Evolutionary conservation across 2,797 vertebrate species (phyloP), one percentile per base, ranked within the genome.

Genomic region (Enteromius treurensis): DNA sequence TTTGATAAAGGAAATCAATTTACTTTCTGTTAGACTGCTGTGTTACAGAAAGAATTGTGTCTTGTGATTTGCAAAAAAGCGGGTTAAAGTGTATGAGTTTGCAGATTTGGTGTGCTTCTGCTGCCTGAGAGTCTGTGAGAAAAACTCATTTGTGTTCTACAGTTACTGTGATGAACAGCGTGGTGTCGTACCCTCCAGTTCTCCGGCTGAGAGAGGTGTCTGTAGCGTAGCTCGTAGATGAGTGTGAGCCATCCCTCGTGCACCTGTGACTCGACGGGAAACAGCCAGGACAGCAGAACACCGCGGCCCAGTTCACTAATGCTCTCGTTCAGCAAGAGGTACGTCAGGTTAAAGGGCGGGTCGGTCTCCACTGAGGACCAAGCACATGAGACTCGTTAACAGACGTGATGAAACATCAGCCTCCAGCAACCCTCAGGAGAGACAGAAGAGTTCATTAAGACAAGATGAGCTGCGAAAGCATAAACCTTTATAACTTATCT

Each of bases 171-270:
- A 29, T 68, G 14, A 3, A 71, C 55, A 47, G 29, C 45, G 5
- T 17, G 2, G 29, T 34, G 29, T 19, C n/a, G 3, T 85, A 95
- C 95, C 94, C 95, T 95, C 95, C 95, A 96, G 86, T 85, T 87
- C 81, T 88, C 81, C 0, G 91, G 87, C 75, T 94, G 89, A 0
- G 81, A 74, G 0, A 90, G 6, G 0, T 83, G 86, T 34, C 93
- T 67, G 91, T 93, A 96, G 85, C 94, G 93, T 77, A 96, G 91
- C 88, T 96, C 94, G 34, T 94, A 93, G 42, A 90, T 73, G 78
- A 95, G 93, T 0, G 95, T 95, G 88, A 96, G 93, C 95, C 95
- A 96, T 5, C 93, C 94, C 4, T 91, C 91, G 51, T 90, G 88
- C 64, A 95, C 91, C 75, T 91, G 89, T 0, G 86, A 69, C 0